Conservation (phyloP, 64 coral and sea anemone genomes). For the Pocillopora verrucosa region DNA sequence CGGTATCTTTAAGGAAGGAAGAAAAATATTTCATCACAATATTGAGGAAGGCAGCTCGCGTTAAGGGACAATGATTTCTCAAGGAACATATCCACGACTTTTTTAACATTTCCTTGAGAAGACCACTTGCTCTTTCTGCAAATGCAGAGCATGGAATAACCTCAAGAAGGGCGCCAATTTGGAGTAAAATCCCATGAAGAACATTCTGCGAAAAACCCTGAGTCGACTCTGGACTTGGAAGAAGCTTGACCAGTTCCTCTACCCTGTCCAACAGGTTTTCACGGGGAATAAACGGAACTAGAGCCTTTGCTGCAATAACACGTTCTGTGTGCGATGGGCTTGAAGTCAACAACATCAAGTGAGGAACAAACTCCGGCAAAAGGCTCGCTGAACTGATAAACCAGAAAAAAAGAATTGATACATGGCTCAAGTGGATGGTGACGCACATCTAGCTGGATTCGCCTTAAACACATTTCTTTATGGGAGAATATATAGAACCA, state of each 20-base stretch:
- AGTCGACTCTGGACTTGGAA: not conserved
- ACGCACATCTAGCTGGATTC: no score
- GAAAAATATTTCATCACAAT: slow-evolving; percentile 40
- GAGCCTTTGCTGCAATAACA: slow-evolving; percentile 63
- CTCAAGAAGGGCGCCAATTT: slow-evolving; percentile 51
- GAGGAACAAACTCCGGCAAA: slow-evolving; percentile 51
- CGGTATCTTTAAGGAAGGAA: not conserved
- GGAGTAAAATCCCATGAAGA: slow-evolving; percentile 68
- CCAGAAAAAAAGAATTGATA: not conserved
- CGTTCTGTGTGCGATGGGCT: slow-evolving; percentile 65
- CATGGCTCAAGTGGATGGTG: no score
- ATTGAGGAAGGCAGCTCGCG: slow-evolving; percentile 55
- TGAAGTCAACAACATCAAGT: slow-evolving; percentile 29
- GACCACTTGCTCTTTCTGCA: not conserved
- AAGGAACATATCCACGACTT: slow-evolving; percentile 57
- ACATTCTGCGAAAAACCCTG: slow-evolving; percentile 43
- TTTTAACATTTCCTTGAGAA: slow-evolving; percentile 19
- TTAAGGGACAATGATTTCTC: slow-evolving; percentile 53
- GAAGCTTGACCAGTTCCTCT: slow-evolving; percentile 42
- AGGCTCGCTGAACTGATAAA: slow-evolving; percentile 12
- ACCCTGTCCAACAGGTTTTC: slow-evolving; percentile 20
- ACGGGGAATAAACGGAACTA: slow-evolving; percentile 64
- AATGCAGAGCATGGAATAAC: slow-evolving; percentile 21
- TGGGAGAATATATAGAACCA: no score
- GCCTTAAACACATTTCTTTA: no score